These are phyloP conservation scores for Caenorhabditis remanei DNA, from an alignment of 1,140 invertebrate species.

Conservation along the genomic window DNA sequence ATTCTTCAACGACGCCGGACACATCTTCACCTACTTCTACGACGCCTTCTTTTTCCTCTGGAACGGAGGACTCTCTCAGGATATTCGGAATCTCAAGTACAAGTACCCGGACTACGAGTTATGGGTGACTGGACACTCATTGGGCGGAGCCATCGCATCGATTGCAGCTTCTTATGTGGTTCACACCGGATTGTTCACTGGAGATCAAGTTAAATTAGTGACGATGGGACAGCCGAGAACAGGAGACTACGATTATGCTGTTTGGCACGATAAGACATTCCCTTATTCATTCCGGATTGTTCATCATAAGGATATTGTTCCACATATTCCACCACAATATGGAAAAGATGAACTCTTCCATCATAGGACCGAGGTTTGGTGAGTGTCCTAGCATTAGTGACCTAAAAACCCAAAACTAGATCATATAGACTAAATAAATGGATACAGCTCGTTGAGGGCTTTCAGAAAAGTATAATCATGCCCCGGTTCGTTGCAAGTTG, in stretches of 20 bases:
- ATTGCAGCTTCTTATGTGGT: constrained; percentile 63
- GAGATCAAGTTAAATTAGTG: constrained; percentile 56
- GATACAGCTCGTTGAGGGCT: neutral
- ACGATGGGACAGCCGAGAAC: constrained; percentile 69
- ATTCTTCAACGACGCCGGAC: constrained; percentile 60
- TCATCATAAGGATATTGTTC: constrained; percentile 65
- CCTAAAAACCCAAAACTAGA: neutral
- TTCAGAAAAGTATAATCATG: too few species aligned
- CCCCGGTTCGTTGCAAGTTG: too few species aligned
- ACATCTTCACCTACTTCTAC: constrained; percentile 65
- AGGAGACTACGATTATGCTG: constrained; percentile 67
- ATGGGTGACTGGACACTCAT: constrained; percentile 67
- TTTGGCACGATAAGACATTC: constrained; percentile 59
- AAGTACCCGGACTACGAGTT: constrained; percentile 41
- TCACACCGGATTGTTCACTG: constrained; percentile 46
- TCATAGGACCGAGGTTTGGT: constrained; percentile 55
- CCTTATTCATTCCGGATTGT: constrained; percentile 65
- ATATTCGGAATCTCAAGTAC: neutral
- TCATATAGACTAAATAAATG: too few species aligned
- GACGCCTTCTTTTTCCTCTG: constrained; percentile 64
- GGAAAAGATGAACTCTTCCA: constrained; percentile 54
- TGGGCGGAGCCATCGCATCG: constrained; percentile 66
- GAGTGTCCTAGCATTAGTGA: too few species aligned
- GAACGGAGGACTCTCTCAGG: constrained; percentile 31
- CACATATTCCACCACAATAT: constrained; percentile 65